Evolutionary conservation across 2,113 vertebrate species (phyloP).

Genomic region (Hippocampus abdominalis): DNA sequence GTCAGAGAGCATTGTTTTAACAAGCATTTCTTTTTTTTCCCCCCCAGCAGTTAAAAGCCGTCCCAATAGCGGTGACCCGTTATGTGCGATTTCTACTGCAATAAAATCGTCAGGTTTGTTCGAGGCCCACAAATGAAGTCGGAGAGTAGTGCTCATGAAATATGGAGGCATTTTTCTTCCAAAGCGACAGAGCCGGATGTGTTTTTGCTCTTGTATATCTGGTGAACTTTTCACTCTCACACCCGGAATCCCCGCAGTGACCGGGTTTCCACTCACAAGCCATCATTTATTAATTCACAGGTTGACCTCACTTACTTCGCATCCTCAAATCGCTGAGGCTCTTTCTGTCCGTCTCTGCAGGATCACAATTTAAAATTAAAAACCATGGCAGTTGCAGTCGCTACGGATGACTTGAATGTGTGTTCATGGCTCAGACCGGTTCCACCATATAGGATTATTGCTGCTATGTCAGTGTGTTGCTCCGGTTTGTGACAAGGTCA

Average conservation of each 20-base stretch:
- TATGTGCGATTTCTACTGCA: constrained; percentile 47
- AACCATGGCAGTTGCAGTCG: constrained; percentile 25
- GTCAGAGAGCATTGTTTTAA: constrained; percentile 3
- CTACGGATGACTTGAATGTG: constrained; percentile 20
- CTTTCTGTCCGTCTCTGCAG: constrained; percentile 12
- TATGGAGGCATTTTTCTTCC: constrained; percentile 53
- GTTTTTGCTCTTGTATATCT: constrained; percentile 44
- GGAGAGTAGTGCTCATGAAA: constrained; percentile 69
- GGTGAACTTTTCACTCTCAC: constrained; percentile 69
- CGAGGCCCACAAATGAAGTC: constrained; percentile 41
- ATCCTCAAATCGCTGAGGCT: constrained; percentile 30
- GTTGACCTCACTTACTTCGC: constrained; percentile 66
- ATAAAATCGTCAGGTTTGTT: constrained; percentile 56
- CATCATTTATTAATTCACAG: constrained; percentile 70
- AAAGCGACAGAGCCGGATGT: constrained; percentile 33
- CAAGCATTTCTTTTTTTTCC: constrained; percentile 1
- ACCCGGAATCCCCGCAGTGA: constrained; percentile 44
- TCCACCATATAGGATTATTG: constrained; percentile 38
- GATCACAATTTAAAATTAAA: constrained; percentile 42
- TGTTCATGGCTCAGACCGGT: constrained; percentile 31
- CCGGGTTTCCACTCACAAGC: constrained; percentile 51
- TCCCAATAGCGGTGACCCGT: constrained; percentile 41
- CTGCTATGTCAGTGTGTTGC: constrained; percentile 29
- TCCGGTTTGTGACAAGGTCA: constrained; percentile 24
- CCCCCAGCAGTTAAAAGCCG: not conserved